Evolutionary conservation across 2,797 vertebrate genomes (phyloP).

Genomic region (Sebastes alutus): DNA sequence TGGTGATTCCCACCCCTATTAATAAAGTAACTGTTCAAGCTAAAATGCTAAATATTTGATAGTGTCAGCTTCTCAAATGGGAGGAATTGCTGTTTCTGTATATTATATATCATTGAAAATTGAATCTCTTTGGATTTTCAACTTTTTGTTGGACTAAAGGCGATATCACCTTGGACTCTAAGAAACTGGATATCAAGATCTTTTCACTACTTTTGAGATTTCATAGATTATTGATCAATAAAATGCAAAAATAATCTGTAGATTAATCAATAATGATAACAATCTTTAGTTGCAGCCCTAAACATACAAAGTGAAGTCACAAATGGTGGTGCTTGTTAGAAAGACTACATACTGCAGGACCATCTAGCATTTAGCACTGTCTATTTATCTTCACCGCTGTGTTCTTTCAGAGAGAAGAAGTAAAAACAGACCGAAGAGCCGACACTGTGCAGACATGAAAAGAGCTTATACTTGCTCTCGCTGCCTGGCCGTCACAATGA

Average conservation of each 20-base stretch:
- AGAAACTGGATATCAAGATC: not conserved
- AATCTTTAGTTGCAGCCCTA: not conserved
- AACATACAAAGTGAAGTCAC: not conserved
- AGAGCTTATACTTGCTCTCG: not conserved
- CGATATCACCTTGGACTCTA: not conserved
- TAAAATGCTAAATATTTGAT: not conserved
- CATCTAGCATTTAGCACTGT: not conserved
- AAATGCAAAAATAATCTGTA: not conserved
- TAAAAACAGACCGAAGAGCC: not conserved
- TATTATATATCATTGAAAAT: not conserved
- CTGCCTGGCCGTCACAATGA: not conserved
- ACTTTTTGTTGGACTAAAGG: not conserved
- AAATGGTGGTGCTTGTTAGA: not conserved
- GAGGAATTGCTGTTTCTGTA: not conserved
- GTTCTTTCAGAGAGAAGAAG: not conserved
- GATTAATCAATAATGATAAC: not conserved
- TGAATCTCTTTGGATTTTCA: not conserved
- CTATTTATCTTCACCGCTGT: not conserved
- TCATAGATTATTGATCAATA: too few relatives aligned
- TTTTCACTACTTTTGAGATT: too few relatives aligned
- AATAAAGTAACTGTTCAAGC: not conserved
- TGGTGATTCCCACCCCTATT: too few relatives aligned
- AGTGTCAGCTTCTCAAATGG: not conserved
- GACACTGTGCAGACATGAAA: not conserved
- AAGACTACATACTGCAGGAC: not conserved